Conservation (phyloP, 2,888 invertebrate species). For the Nezara viridula region DNA sequence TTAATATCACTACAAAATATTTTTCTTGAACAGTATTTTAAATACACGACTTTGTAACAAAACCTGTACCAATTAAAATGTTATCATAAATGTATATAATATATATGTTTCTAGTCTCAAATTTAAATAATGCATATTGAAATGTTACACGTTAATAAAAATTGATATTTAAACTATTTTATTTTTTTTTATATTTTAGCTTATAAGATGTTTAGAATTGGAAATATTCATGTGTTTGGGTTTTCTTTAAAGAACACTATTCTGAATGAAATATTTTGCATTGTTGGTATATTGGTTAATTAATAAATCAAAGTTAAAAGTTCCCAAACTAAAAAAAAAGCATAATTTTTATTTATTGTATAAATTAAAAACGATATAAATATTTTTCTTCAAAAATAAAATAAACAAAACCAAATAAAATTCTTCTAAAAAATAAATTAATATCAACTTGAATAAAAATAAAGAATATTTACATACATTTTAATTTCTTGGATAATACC, state of each 20-base stretch:
- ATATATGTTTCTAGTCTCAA: slow-evolving; percentile 41
- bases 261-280: not conserved
- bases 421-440: too few relatives aligned
- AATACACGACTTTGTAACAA: slow-evolving; percentile 8
- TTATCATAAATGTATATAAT: slow-evolving; percentile 42
- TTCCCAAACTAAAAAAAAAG: too few relatives aligned
- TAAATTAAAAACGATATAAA: too few relatives aligned
- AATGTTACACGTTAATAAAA: slow-evolving; percentile 43
- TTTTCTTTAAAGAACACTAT: not conserved
- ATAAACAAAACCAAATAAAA: too few relatives aligned
- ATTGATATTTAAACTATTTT: slow-evolving; percentile 21
- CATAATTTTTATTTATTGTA: too few relatives aligned
- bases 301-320: too few relatives aligned
- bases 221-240: not conserved
- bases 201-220: not conserved
- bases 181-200: slow-evolving; percentile 42
- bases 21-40: slow-evolving; percentile 27
- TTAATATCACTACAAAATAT: slow-evolving; percentile 6
- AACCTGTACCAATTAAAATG: slow-evolving; percentile 34
- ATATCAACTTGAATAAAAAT: too few relatives aligned
- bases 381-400: too few relatives aligned
- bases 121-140: slow-evolving; percentile 1
- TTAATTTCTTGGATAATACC: too few relatives aligned
- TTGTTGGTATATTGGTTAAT: too few relatives aligned
- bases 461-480: too few relatives aligned